phyloP scores from a whole-genome alignment of 2,113 vertebrate genomes.

The Phyllostomus discolor region DNA sequence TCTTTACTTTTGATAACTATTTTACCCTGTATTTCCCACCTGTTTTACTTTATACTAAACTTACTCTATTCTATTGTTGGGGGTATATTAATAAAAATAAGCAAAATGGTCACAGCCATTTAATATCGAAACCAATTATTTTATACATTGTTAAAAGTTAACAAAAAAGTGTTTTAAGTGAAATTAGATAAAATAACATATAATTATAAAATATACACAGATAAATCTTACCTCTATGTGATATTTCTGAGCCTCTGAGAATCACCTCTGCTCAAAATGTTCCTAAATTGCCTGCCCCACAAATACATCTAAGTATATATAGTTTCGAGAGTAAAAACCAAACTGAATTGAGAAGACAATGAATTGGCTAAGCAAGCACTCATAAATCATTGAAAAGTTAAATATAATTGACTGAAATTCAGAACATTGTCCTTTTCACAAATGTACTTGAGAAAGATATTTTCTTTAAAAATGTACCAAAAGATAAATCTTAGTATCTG shows the following conservation, averaged over 20 bases:
- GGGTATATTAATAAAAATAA: not conserved
- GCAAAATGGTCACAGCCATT: not conserved
- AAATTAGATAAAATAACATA: not conserved
- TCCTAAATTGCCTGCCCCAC: not conserved
- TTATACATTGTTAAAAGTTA: not conserved
- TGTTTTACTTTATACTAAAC: not conserved
- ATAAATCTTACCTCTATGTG: not conserved
- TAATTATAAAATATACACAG: not conserved
- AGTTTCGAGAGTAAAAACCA: not conserved
- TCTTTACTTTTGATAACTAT: not conserved
- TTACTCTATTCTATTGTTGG: not conserved
- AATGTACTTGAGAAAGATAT: not conserved
- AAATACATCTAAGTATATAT: not conserved
- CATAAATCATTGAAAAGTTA: not conserved
- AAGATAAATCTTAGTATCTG: not conserved
- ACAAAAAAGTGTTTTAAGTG: not conserved
- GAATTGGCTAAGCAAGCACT: not conserved
- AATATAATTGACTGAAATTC: not conserved
- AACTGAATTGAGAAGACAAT: not conserved
- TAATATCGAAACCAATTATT: not conserved
- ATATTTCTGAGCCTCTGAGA: not conserved
- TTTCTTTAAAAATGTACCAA: not conserved
- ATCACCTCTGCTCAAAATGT: not conserved
- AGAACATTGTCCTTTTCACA: not conserved
- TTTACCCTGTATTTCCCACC: not conserved